Base-by-base conservation (phyloP, 2,113 vertebrate species). In the Scomber japonicus region DNA sequence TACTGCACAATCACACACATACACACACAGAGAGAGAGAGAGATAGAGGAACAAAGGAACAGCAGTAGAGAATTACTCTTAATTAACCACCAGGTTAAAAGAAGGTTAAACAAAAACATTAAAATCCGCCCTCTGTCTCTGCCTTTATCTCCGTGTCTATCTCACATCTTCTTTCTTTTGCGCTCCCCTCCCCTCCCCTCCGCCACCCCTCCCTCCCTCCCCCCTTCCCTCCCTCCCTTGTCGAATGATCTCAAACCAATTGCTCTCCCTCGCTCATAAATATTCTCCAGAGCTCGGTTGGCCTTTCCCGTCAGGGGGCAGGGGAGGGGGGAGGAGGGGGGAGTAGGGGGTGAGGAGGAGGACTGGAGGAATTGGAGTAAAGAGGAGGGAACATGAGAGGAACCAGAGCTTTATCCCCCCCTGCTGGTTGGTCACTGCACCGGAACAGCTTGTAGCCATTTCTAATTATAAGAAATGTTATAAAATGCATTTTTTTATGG, bases 241-340 rank as follows among this genome's bases (percentile, higher is more conserved):
- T 71, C 61, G 24, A 91, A 87, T 90, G 82, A 92, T 91, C 85
- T 88, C 88, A 84, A 88, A 89, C 86, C 88, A 91, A 90, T 91
- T 88, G 79, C 77, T 85, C 77, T 85, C 65, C 70, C 65, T 61
- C 16, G 77, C 88, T 88, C 88, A 89, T 92, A 91, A 91, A 91
- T 92, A 91, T 93, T 90, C 89, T 86, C 89, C 81, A 84, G 90
- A 91, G 91, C 86, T 88, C 82, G 21, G 82, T 84, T 91, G 90
- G 92, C 92, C 91, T 91, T 88, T 89, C 62, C 75, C 51, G 65
- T 90, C 78, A 84, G 77, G 74, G 85, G 87, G 65, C 76, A 82
- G 69, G 69, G 67, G 40, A 71, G 77, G 62, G 57, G 62, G 69
- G 69, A 64, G 40, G 68, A 75, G 62, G 57, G 62, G 57, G 83